Evolutionary conservation across 2,888 invertebrate genomes (phyloP).

Genomic region (Phorcus lineatus): DNA sequence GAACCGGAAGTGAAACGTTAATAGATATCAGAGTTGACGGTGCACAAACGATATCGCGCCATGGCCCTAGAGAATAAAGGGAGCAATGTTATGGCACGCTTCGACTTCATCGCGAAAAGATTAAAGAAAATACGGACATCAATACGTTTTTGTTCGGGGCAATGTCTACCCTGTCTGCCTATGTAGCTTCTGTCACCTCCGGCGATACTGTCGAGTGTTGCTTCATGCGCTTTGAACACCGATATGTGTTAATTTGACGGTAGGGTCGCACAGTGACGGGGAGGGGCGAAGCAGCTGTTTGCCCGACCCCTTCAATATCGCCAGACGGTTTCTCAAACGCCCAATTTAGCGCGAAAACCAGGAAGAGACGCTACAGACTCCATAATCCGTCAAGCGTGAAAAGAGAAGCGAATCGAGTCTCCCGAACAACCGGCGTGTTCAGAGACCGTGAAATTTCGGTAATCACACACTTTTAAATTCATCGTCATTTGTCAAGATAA

Average conservation of each 20-base stretch:
- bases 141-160: neutral
- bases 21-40: slow-evolving; percentile 3
- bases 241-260: slow-evolving; percentile 1
- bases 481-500: no score
- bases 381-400: neutral
- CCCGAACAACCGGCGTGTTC: no score
- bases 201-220: neutral
- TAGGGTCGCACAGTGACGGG: neutral
- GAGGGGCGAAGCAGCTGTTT: neutral
- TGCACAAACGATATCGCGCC: neutral
- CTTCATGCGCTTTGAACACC: neutral
- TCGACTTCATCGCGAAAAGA: slow-evolving; percentile 15
- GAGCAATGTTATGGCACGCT: neutral
- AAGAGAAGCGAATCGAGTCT: neutral
- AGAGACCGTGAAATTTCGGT: no score
- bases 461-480: no score
- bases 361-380: neutral
- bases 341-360: neutral
- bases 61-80: neutral
- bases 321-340: slow-evolving; percentile 7
- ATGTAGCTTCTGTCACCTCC: neutral
- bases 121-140: slow-evolving; percentile 6
- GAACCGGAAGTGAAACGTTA: slow-evolving; percentile 15
- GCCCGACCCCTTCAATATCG: neutral
- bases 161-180: neutral